Conservation (phyloP, 2,113 vertebrate species). For the Ophiodon elongatus region DNA sequence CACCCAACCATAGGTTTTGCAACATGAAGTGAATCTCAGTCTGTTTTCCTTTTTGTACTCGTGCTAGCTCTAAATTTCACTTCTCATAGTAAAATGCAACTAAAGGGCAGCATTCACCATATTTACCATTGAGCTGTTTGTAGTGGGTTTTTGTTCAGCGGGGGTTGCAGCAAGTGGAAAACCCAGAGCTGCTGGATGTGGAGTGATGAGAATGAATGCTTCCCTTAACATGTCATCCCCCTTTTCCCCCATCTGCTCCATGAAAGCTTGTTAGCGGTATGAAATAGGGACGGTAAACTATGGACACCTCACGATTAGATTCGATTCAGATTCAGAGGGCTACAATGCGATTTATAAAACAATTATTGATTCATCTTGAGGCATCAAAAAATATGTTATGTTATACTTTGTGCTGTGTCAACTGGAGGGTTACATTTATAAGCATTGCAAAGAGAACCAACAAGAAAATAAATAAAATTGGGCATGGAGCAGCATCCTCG, state of each 20-base stretch:
- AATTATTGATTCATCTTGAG: neutral
- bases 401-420: neutral
- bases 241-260: neutral
- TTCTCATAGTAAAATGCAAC: conserved; percentile 22
- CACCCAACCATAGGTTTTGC: neutral
- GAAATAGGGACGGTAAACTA: neutral
- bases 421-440: neutral
- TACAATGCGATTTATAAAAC: neutral
- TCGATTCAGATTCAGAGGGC: neutral
- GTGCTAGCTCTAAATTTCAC: conserved; percentile 1
- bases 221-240: neutral
- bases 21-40: neutral
- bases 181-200: conserved; percentile 2
- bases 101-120: conserved; percentile 32
- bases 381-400: neutral
- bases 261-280: neutral
- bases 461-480: neutral
- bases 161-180: conserved; percentile 45
- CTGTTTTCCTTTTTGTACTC: neutral
- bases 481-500: no score
- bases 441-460: neutral
- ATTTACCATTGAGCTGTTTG: conserved; percentile 34
- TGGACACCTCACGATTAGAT: neutral
- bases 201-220: conserved; percentile 9
- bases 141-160: conserved; percentile 43